Evolutionary conservation across 2,113 vertebrate species (phyloP).

Genomic region (Chrysochloris asiatica): DNA sequence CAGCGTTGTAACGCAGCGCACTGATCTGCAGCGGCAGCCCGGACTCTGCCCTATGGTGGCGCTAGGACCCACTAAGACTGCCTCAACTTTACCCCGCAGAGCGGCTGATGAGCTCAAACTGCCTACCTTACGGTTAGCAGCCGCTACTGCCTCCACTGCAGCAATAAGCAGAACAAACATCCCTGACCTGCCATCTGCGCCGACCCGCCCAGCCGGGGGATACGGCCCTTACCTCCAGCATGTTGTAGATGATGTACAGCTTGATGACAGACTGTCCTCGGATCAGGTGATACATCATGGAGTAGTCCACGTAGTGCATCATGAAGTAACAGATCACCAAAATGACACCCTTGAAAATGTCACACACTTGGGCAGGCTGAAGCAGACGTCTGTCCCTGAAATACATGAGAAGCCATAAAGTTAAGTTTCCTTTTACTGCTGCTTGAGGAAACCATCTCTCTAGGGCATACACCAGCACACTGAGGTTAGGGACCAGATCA

Average conservation of each 20-base stretch:
- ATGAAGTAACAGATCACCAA: constrained; percentile 96
- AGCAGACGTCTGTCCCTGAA: constrained; percentile 93
- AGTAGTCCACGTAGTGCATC: constrained; percentile 99
- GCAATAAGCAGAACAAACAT: too few relatives aligned
- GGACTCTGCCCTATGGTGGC: too few relatives aligned
- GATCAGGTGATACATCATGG: constrained; percentile 99
- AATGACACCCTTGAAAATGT: constrained; percentile 96
- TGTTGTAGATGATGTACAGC: constrained; percentile 99
- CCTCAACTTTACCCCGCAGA: too few relatives aligned
- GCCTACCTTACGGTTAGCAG: too few relatives aligned
- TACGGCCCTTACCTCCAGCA: constrained; percentile 93
- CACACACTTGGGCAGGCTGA: constrained; percentile 98
- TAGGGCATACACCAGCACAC: not conserved
- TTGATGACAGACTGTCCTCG: constrained; percentile 99
- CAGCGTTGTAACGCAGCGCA: too few relatives aligned
- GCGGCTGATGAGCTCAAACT: too few relatives aligned
- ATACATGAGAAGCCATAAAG: constrained; percentile 71
- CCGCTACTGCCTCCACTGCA: too few relatives aligned
- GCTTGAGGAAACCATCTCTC: not conserved
- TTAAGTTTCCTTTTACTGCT: constrained; percentile 24
- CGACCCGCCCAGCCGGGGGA: too few relatives aligned
- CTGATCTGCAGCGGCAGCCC: too few relatives aligned
- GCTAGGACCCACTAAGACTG: too few relatives aligned
- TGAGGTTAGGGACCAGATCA: not conserved
- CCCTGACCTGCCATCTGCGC: too few relatives aligned